Evolutionary conservation across 2,797 vertebrate species (phyloP).

Genomic region (Acridotheres tristis): DNA sequence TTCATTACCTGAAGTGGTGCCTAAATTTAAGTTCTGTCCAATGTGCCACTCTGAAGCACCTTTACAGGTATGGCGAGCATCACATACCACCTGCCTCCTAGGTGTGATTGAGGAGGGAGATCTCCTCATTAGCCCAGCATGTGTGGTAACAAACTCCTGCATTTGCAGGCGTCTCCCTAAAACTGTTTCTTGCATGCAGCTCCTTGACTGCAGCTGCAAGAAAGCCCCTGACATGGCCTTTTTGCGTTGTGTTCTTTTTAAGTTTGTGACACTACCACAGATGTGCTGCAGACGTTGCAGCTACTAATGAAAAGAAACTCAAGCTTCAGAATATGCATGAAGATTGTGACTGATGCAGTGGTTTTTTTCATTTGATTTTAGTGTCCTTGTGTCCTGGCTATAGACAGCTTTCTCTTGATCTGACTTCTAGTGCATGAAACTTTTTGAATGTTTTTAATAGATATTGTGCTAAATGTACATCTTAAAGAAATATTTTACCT

Average conservation of each 20-base stretch:
- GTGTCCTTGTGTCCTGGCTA: background rate
- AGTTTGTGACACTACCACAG: background rate
- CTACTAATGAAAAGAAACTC: background rate
- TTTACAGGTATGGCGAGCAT: background rate
- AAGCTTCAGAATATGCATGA: background rate
- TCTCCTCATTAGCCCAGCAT: background rate
- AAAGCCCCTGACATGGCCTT: background rate
- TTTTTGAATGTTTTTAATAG: background rate
- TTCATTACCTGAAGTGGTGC: background rate
- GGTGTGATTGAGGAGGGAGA: background rate
- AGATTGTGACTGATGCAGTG: background rate
- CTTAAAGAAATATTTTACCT: background rate
- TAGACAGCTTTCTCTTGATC: background rate
- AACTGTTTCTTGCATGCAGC: background rate
- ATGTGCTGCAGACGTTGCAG: background rate
- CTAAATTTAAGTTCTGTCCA: background rate
- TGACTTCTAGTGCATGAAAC: background rate
- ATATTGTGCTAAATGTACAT: background rate
- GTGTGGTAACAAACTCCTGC: background rate
- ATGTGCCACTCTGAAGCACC: rapidly evolving
- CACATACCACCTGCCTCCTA: background rate
- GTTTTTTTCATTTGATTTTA: background rate
- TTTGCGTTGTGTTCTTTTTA: background rate
- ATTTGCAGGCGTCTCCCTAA: background rate
- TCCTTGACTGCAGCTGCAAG: background rate